These are phyloP conservation scores for Mus minutoides DNA, from an alignment of 2,797 vertebrate genomes.

Conservation along the genomic window DNA sequence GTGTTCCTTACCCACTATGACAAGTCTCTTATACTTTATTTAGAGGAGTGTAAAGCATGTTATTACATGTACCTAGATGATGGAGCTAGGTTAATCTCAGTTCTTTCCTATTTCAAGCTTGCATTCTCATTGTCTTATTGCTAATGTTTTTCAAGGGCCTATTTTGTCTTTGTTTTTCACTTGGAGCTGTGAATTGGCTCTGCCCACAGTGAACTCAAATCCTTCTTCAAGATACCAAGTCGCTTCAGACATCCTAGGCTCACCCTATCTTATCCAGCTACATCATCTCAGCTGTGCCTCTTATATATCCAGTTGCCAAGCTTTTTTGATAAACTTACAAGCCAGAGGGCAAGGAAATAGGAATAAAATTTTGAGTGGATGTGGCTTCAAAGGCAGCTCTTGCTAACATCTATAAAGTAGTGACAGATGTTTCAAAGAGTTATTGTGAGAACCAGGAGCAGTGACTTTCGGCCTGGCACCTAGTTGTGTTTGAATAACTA, in stretches of 20 bases:
- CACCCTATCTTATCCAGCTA: background rate
- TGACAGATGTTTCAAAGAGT: background rate
- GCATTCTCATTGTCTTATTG: background rate
- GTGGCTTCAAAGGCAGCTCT: background rate
- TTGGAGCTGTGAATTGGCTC: background rate
- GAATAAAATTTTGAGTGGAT: conserved; percentile 21
- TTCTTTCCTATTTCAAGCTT: conserved; percentile 25
- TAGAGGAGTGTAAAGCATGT: background rate
- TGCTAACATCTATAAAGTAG: background rate
- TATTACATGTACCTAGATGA: background rate
- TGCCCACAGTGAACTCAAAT: background rate
- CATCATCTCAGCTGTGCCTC: background rate
- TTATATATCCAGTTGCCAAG: background rate
- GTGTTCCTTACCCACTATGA: background rate
- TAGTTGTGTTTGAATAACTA: conserved; percentile 18
- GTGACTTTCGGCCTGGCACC: background rate
- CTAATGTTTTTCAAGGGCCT: background rate
- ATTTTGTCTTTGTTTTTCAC: conserved; percentile 34
- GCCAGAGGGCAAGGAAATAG: background rate
- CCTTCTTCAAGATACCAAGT: background rate
- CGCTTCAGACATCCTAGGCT: background rate
- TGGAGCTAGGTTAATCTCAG: background rate
- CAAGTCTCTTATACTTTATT: conserved; percentile 18
- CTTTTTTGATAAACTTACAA: conserved; percentile 35
- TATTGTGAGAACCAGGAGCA: background rate